These are phyloP conservation scores for Taeniopygia guttata DNA, from an alignment of 2,797 vertebrate species.

Conservation along the genomic window DNA sequence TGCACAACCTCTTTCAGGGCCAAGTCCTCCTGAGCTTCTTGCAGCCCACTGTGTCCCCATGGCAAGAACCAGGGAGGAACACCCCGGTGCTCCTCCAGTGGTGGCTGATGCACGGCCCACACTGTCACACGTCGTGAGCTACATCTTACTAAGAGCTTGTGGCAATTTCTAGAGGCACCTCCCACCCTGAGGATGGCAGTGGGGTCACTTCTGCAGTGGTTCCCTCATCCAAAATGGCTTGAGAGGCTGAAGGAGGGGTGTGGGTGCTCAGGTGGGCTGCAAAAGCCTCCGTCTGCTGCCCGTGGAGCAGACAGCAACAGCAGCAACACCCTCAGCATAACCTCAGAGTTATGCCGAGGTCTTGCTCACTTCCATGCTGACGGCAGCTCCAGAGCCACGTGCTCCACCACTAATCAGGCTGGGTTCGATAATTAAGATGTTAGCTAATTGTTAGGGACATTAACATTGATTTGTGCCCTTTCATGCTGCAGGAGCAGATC, in stretches of 20 bases:
- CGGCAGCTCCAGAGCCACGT: neutral
- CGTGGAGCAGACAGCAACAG: neutral
- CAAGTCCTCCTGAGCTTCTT: neutral
- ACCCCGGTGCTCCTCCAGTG: rapidly evolving
- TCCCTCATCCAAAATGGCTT: neutral
- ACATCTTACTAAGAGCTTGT: neutral
- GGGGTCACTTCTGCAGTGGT: rapidly evolving
- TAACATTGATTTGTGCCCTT: conserved; percentile 73
- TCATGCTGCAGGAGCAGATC: neutral
- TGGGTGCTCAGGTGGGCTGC: neutral
- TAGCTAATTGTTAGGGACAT: conserved; percentile 74
- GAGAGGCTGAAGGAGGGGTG: neutral
- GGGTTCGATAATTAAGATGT: conserved; percentile 69
- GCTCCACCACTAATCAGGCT: neutral
- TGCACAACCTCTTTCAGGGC: neutral
- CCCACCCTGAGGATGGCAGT: neutral
- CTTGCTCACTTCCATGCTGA: neutral
- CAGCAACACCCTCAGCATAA: neutral
- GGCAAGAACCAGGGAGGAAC: neutral
- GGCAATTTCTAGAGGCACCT: neutral
- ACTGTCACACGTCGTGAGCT: rapidly evolving
- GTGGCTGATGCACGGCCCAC: neutral
- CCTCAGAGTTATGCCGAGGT: rapidly evolving
- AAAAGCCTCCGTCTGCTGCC: neutral
- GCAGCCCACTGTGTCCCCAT: rapidly evolving